phyloP scores from a whole-genome alignment of 2,888 invertebrate species.

The Hymenopus coronatus region DNA sequence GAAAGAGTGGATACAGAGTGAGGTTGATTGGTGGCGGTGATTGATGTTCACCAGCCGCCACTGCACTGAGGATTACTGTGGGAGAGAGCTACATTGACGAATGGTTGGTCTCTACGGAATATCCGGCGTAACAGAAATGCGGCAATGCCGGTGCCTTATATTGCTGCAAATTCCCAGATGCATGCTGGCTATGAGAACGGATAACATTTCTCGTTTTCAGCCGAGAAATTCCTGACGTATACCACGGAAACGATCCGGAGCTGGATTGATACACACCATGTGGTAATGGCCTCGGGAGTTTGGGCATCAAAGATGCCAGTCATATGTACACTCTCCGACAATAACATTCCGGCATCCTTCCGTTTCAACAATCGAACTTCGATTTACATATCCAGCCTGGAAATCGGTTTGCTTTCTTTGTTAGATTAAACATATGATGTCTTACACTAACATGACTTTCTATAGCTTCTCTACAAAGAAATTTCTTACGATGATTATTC shows the following conservation, averaged over 20 bases:
- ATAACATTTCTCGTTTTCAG: neutral
- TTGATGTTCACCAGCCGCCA: neutral
- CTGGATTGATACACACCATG: neutral
- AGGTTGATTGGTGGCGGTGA: neutral
- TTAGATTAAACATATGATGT: too few species aligned
- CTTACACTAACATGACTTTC: too few species aligned
- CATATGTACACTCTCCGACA: neutral
- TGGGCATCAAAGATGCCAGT: neutral
- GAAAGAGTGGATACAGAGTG: neutral
- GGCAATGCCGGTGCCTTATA: neutral
- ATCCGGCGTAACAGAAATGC: neutral
- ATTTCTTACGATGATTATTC: too few species aligned
- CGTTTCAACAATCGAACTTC: too few species aligned
- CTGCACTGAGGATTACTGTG: neutral
- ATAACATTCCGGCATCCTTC: neutral
- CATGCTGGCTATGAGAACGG: neutral
- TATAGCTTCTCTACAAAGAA: too few species aligned
- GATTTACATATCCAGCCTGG: too few species aligned
- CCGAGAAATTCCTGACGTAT: neutral
- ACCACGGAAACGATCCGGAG: neutral
- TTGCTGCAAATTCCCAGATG: neutral
- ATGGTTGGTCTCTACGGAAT: neutral
- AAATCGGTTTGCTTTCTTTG: too few species aligned
- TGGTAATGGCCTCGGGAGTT: neutral
- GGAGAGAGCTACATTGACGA: neutral